Base-by-base conservation (phyloP, 2,113 vertebrate species). In the Ovis aries region DNA sequence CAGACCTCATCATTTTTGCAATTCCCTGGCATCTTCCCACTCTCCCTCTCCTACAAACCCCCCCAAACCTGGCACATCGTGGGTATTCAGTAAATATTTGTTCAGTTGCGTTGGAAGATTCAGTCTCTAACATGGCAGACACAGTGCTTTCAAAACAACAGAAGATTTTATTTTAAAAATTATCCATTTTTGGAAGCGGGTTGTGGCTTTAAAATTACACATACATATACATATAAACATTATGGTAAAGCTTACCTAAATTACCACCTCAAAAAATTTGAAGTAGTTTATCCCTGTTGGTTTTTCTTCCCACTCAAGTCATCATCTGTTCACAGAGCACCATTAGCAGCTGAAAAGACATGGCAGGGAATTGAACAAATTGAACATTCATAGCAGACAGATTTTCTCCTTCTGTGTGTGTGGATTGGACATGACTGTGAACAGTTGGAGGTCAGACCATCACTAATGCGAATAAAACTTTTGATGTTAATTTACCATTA, bases 381-480 rank as follows among this genome's bases (percentile, higher is more conserved):
- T 48, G 81, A 98, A 96, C 88, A 97, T 94, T 97, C 94, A 96
- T 86, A 40, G 91, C 55, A 97, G 97, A 98, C 98, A 98, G 95
- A 97, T 97, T 98, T 98, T 95, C 95, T 96, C 95, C 97, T 97
- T 98, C 97, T 98, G 95, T 89, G 55, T 97, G 91, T 85, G 48
- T 87, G 77, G 83, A 94, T 96, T 97, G 96, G 96, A 97, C 97
- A 91, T 74, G 94, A 87, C 78, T 91, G 55, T 95, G 94, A 98
- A 96, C 92, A 98, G 94, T 98, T 98, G 96, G 96, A 97, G 97
- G 97, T 97, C 96, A 98, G 94, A 96, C 85, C 67, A 96, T 97
- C 93, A 88, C 97, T 97, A 96, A 95, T 96, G 94, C 94, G 97
- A 96, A 97, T 89, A 90, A 94, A 97, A 98, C 88, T 98, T 97